Conservation (phyloP, 2,888 invertebrate species). For the Calameuta idolon region DNA sequence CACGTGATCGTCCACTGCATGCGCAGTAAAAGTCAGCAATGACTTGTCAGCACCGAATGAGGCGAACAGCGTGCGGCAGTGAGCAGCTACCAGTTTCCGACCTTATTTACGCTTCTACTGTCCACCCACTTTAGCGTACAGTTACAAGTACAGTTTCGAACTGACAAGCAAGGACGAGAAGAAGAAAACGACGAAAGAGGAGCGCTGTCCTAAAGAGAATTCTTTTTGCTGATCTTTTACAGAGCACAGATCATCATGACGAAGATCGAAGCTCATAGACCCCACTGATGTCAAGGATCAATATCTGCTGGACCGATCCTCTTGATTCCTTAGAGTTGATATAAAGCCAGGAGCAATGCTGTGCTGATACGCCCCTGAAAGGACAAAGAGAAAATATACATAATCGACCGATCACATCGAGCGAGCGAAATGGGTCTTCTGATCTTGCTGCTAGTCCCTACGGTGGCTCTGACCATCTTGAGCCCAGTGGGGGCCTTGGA, state of each 20-base stretch:
- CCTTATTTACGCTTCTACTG: too few relatives aligned
- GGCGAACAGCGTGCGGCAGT: too few relatives aligned
- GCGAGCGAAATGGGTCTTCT: constrained; percentile 23
- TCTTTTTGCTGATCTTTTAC: not conserved
- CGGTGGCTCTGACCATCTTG: constrained; percentile 12
- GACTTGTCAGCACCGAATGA: too few relatives aligned
- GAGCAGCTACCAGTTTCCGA: too few relatives aligned
- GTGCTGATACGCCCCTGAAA: not conserved
- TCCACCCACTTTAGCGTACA: too few relatives aligned
- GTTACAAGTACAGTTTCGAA: too few relatives aligned
- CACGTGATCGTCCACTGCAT: too few relatives aligned
- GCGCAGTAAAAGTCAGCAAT: too few relatives aligned
- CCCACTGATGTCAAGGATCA: not conserved
- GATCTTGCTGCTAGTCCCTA: constrained; percentile 19
- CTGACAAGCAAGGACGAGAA: too few relatives aligned
- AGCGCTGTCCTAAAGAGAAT: too few relatives aligned
- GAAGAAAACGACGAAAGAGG: too few relatives aligned
- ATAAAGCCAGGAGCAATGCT: not conserved
- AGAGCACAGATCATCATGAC: not conserved
- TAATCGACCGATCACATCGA: not conserved
- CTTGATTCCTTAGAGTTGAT: too few relatives aligned
- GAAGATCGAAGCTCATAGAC: not conserved
- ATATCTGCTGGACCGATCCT: not conserved
- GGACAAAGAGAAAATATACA: not conserved
- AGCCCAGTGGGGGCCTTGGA: constrained; percentile 63